These are phyloP conservation scores for Macrobrachium rosenbergii DNA, from an alignment of 1,140 invertebrate genomes.

Conservation along the genomic window DNA sequence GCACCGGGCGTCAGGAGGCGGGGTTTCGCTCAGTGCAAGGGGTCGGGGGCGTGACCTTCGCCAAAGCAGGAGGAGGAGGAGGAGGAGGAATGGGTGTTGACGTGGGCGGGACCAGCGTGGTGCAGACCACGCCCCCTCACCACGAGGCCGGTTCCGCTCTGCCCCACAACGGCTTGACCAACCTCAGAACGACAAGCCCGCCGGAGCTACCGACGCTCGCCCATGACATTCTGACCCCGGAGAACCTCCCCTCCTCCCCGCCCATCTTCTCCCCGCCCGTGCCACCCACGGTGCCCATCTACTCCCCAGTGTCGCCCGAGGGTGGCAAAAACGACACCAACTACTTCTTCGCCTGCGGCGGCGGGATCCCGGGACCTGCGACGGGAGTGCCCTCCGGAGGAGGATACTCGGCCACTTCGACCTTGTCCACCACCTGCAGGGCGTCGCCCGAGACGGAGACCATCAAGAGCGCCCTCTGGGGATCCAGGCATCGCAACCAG, in stretches of 20 bases:
- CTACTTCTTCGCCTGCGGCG: conserved; percentile 33
- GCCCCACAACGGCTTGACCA: not conserved
- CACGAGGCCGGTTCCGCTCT: not conserved
- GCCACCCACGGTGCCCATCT: conserved; percentile 16
- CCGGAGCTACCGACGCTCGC: conserved; percentile 41
- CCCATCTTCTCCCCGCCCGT: conserved; percentile 32
- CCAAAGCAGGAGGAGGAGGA: not conserved
- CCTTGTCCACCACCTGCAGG: conserved; percentile 40
- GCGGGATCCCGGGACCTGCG: not conserved
- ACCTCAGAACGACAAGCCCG: conserved; percentile 15
- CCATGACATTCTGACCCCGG: conserved; percentile 10
- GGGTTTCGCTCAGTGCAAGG: conserved; percentile 13
- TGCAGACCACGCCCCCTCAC: not conserved
- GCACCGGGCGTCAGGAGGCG: conserved; percentile 54
- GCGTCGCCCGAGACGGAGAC: conserved; percentile 48
- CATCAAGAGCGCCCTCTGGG: conserved; percentile 46
- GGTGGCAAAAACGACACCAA: conserved; percentile 23
- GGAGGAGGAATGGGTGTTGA: not conserved
- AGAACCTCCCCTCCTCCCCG: conserved; percentile 17
- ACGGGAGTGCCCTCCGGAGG: not conserved
- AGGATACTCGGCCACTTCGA: conserved; percentile 21
- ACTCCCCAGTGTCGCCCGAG: conserved; percentile 46
- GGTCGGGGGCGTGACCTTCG: conserved; percentile 33
- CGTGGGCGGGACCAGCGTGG: not conserved
- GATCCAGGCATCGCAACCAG: conserved; percentile 34